Base-by-base conservation (phyloP, 2,888 invertebrate genomes). In the Celastrina argiolus region DNA sequence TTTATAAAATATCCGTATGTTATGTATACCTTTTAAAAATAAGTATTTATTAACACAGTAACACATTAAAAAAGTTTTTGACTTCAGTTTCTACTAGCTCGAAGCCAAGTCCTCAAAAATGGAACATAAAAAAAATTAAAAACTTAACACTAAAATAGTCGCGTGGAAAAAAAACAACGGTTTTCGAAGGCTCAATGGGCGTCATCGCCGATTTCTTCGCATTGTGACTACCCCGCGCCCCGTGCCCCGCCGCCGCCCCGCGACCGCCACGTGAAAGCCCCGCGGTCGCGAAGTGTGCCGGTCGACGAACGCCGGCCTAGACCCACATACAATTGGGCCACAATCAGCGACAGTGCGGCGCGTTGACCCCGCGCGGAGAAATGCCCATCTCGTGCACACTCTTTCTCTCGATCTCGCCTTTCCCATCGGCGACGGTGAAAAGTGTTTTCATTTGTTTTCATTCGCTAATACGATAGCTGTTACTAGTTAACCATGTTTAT, bases 221-320 rank as follows among this genome's bases (percentile, higher is more conserved):
- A 88, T 87, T 88, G 85, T 78, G 78, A 75, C 75, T 75, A 45
- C 22, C 51, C 70, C 69, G 81, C 82, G 81, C 83, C 86, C 83
- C 77, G 83, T 82, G 42, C 2, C 51, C 51, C 51, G 51, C 51
- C 22, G 22, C 8, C 82, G 42, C 2, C 51, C 51, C 51, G 51
- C 51, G 51, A 51, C 8, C 77, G 82, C 83, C 85, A 84, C 87
- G 88, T 87, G 89, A 89, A 88, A 88, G 88, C 88, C 84, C 85
- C 69, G 82, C 81, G 82, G 75, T 76, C 82, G 81, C 82, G 85
- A 86, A 89, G 88, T 91, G 83, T 89, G 91, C 78, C 92, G 91
- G 91, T 91, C 91, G 87, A 86, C 87, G 91, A 88, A 88, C 90
- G 91, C 88, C 89, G 92, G 89, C 92, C 92, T 92, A 92, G 92